Evolutionary conservation across 92 coral and sea anemone species (phyloP).

Genomic region (Palythoa caribaeorum): DNA sequence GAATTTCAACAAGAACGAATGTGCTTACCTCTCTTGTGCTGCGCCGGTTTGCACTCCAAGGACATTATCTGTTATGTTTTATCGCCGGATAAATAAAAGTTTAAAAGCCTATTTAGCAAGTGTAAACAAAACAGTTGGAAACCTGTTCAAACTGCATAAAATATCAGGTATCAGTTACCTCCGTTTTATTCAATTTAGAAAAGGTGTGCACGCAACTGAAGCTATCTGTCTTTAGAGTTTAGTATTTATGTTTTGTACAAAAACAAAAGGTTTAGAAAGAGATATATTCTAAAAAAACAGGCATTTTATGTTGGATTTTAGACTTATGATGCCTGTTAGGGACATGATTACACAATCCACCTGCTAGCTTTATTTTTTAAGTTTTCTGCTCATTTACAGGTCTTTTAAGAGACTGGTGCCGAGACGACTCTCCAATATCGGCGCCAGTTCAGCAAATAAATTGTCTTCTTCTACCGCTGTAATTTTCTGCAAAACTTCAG

Average conservation of each 20-base stretch:
- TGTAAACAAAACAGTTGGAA: constrained; percentile 26
- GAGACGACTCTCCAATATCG: background rate
- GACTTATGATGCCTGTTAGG: background rate
- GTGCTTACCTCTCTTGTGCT: constrained; percentile 24
- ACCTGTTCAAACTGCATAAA: background rate
- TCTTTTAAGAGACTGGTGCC: constrained; percentile 9
- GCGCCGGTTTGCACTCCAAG: constrained; percentile 6
- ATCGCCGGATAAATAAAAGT: background rate
- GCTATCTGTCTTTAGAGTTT: background rate
- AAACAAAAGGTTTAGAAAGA: background rate
- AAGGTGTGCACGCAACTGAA: background rate
- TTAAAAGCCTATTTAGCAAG: background rate
- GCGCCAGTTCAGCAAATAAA: background rate
- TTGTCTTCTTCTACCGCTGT: too few relatives aligned
- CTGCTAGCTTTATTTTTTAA: background rate
- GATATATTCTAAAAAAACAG: background rate
- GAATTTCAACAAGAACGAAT: background rate
- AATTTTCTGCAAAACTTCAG: background rate
- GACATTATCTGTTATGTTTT: constrained; percentile 22
- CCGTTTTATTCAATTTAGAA: background rate
- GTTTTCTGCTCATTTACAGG: background rate
- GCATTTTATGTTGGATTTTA: background rate
- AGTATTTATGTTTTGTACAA: background rate
- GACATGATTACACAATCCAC: constrained; percentile 26
- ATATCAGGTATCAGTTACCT: background rate